These are phyloP conservation scores for Lagopus muta DNA, from an alignment of 2,113 vertebrate species.

Conservation along the genomic window DNA sequence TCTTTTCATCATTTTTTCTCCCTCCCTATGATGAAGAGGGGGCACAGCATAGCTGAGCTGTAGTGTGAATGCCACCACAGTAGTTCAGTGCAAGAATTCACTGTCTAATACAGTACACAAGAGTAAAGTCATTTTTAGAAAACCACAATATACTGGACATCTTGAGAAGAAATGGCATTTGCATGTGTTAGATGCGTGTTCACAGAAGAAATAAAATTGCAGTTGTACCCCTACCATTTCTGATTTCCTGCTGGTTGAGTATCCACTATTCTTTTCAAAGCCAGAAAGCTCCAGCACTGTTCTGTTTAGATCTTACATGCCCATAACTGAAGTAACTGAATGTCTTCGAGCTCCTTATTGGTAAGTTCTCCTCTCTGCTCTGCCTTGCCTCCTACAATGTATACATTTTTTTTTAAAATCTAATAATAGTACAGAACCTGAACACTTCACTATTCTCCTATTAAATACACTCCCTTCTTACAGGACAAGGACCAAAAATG, in stretches of 20 bases:
- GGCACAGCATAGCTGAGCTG: background rate
- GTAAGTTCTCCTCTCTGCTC: background rate
- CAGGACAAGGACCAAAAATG: background rate
- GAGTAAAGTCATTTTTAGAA: background rate
- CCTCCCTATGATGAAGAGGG: background rate
- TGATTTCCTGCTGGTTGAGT: background rate
- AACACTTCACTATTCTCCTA: background rate
- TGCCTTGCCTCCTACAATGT: background rate
- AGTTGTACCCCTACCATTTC: background rate
- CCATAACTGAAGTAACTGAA: background rate
- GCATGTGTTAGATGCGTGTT: background rate
- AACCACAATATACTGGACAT: background rate
- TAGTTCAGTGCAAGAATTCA: background rate
- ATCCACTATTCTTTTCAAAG: background rate
- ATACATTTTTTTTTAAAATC: background rate
- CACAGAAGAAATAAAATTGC: background rate
- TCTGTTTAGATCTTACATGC: background rate
- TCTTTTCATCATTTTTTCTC: background rate
- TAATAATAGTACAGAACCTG: background rate
- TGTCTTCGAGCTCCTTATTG: accelerated
- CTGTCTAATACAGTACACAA: background rate
- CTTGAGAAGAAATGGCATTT: background rate
- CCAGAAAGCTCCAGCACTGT: background rate
- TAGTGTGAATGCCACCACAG: background rate
- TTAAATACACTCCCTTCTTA: background rate